These are phyloP conservation scores for Hydrolagus affinis DNA, from an alignment of 2,113 vertebrate species.

Conservation along the genomic window DNA sequence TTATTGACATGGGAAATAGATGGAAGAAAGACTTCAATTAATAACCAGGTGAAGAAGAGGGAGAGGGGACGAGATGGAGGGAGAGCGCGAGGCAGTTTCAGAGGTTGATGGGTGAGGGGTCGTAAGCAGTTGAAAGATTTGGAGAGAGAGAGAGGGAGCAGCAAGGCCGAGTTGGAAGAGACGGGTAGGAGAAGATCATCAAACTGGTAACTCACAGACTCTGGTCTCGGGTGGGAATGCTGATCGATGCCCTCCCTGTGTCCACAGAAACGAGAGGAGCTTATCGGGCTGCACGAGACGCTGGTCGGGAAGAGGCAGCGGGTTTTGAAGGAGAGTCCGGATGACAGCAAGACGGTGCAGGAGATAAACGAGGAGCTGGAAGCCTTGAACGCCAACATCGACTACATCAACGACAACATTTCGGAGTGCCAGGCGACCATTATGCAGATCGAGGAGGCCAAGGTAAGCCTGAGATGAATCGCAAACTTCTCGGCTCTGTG, in stretches of 20 bases:
- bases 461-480: constrained; percentile 52
- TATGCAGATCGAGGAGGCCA: constrained; percentile 92
- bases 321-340: constrained; percentile 68
- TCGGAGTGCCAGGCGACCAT: constrained; percentile 94
- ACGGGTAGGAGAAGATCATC: no score
- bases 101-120: no score
- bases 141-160: no score
- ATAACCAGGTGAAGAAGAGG: no score
- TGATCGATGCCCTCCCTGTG: not conserved
- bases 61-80: no score
- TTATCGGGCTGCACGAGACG: constrained; percentile 75
- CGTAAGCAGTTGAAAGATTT: no score
- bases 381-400: constrained; percentile 86
- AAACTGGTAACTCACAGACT: no score
- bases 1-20: no score
- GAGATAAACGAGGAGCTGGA: constrained; percentile 90
- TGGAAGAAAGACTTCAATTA: no score
- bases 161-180: no score
- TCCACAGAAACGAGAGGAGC: constrained; percentile 88
- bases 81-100: no score
- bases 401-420: constrained; percentile 93
- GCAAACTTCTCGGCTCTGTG: not conserved
- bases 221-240: no score
- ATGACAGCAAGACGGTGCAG: constrained; percentile 71
- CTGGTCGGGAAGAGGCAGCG: constrained; percentile 70